Conservation (phyloP, 37 sponge, comb jelly and placozoan species). For the Aplysina aerophoba region DNA sequence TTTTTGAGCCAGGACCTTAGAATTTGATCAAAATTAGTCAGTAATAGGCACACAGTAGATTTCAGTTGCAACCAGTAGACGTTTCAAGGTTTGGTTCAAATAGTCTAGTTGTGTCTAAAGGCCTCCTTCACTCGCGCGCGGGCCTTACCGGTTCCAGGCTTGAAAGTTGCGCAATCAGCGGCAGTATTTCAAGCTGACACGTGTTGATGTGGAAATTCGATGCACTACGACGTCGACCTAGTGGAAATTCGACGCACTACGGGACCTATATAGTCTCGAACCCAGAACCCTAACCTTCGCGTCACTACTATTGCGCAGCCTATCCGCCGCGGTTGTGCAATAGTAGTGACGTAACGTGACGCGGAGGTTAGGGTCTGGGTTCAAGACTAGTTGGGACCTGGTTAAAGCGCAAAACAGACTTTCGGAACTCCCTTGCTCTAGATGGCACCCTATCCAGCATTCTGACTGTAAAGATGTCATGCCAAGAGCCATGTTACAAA, state of each 20-base stretch:
- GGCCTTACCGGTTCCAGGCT: not conserved
- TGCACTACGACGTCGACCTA: not conserved
- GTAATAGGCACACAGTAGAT: slow-evolving; percentile 11
- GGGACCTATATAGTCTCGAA: not conserved
- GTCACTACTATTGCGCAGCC: too few relatives aligned
- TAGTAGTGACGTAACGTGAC: too few relatives aligned
- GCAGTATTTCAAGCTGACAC: not conserved
- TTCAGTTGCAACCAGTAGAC: not conserved
- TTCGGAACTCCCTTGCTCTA: not conserved
- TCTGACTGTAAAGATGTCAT: not conserved
- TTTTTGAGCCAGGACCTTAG: not conserved
- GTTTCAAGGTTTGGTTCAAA: slow-evolving; percentile 2
- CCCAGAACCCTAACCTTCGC: too few relatives aligned
- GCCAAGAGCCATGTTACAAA: not conserved
- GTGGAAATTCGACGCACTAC: not conserved
- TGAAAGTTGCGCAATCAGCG: slow-evolving; percentile 3
- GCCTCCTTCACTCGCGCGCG: not conserved
- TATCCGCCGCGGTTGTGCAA: too few relatives aligned
- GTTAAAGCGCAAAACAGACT: slow-evolving; percentile 36
- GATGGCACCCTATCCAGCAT: slow-evolving; percentile 25
- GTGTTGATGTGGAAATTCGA: slow-evolving; percentile 2
- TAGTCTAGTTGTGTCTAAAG: not conserved
- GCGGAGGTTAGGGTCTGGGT: too few relatives aligned
- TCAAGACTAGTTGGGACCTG: too few relatives aligned
- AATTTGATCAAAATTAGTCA: slow-evolving; percentile 1